Base-by-base conservation (phyloP, 2,888 invertebrate genomes). In the Ariolimax columbianus region DNA sequence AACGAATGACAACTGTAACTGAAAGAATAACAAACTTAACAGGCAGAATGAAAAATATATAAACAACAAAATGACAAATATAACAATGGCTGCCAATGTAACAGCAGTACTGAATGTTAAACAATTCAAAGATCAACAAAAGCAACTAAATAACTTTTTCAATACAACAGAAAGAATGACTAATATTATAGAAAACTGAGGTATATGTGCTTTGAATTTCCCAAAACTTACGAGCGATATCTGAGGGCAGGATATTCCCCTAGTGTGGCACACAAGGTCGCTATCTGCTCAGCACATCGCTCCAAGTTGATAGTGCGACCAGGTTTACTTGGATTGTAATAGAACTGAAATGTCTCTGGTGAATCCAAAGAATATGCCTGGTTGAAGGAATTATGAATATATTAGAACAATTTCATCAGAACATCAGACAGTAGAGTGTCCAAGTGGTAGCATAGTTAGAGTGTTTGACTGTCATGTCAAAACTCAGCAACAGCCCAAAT, bases 221-320 rank as follows among this genome's bases (percentile, higher is more conserved):
- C n/a, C n/a, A 59, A 19, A 30, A 78, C 87, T 77, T 89, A 93
- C 93, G 90, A 89, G 85, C 93, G 90, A 88, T 93, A 94, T 90
- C 94, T 89, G 66, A 94, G 91, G 82, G 92, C 91, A 6, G 94
- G 94, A 86, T 93, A 94, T 95, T 99, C 99, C 81, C 99, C 99
- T 72, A 99, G 96, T 0, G 99, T 99, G 70, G 99, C 99, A 94
- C 99, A 99, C 40, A 99, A 96, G 0, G 99, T 99, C 0, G 99
- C 99, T 84, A 99, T 98, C 95, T 99, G 99, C 95, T 99, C 99
- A n/a, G 99, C 99, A 94, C 92, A 92, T 68, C 92, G 86, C 95
- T 99, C 99, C 96, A 99, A 97, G 94, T 97, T 97, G 82, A 97
- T 97, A 92, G 96, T 96, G 90, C 98, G 96, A 68, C 97, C 96